Conservation (phyloP, 2,113 vertebrate genomes). For the Ceuthmochares aereus region DNA sequence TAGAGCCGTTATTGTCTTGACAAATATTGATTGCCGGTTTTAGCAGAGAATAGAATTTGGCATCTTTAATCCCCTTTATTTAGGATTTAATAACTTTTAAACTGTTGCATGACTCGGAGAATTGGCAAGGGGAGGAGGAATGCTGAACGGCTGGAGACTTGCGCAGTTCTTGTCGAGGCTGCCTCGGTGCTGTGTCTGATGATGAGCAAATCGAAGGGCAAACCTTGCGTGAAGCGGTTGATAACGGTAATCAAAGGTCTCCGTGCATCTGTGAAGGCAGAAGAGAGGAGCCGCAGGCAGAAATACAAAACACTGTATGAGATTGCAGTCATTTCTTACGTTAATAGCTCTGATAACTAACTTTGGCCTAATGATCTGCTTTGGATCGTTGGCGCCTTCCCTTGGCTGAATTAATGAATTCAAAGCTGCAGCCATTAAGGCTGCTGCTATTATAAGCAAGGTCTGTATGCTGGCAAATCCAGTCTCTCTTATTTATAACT, state of each 20-base stretch:
- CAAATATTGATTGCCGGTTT: conserved; percentile 48
- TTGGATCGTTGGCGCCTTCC: conserved; percentile 6
- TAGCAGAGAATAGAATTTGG: conserved; percentile 42
- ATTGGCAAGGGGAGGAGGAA: conserved; percentile 10
- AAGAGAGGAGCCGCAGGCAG: neutral
- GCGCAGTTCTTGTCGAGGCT: neutral
- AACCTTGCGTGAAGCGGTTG: accelerated
- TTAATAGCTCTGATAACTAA: neutral
- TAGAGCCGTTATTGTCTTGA: conserved; percentile 23
- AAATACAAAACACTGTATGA: neutral
- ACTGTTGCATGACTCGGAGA: conserved; percentile 23
- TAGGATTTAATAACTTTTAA: conserved; percentile 58
- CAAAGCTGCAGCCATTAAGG: neutral
- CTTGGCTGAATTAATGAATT: neutral
- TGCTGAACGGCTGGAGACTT: neutral
- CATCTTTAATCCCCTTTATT: conserved; percentile 49
- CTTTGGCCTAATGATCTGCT: conserved; percentile 4
- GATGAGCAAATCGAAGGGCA: neutral
- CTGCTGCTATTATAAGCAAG: neutral
- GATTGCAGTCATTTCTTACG: neutral
- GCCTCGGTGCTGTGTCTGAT: neutral
- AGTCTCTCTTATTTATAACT: conserved; percentile 10
- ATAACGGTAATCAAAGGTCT: neutral
- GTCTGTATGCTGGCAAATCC: neutral
- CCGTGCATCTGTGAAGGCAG: neutral